Evolutionary conservation across 2,113 vertebrate species (phyloP), one percentile per base, ranked within the genome.

Genomic region (Formicarius rufipectus): DNA sequence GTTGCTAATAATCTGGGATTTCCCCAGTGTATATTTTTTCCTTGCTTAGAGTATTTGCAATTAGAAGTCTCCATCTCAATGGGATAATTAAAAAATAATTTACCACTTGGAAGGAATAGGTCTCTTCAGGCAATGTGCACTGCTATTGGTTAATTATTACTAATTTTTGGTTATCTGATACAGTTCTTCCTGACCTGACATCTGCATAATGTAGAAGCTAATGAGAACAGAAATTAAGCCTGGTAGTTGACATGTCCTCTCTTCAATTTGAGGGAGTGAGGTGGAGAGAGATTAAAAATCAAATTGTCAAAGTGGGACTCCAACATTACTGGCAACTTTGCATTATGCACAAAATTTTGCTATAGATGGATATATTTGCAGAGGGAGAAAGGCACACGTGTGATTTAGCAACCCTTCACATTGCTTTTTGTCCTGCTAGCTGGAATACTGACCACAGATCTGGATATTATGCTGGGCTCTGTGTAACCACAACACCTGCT

Each of bases 61-160:
- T 96, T 95, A 95, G 82, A 91, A 94, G 55, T 84, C 87, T 95
- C 35, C 31, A 83, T 96, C 96, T 96, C 90, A 12, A 72, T 82
- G 84, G 94, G 50, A 84, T 93, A 93, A 89, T 97, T 96, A 92
- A 87, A 77, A 91, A 95, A 97, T 96, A 95, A 96, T 96, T 97
- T 95, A 93, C 89, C 87, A 88, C 90, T 92, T 95, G 89, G 91
- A 95, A 95, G 72, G 89, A 69, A 71, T 68, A 75, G 82, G 81
- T 93, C 87, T 96, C 92, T 94, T 78, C 39, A 73, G 95, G 93
- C 83, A 95, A 92, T 94, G 75, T 87, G 79, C 35, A 47, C 74
- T 86, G 80, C 91, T 92, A 67, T 87, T 83, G 89, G 87, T 95
- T 93, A 95, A 92, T 96, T 95, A 96, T 95, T 93, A 78, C 84